Evolutionary conservation across 2,888 invertebrate genomes (phyloP), one percentile per base, ranked within the genome.

Genomic region (Pseudococcus longispinus): DNA sequence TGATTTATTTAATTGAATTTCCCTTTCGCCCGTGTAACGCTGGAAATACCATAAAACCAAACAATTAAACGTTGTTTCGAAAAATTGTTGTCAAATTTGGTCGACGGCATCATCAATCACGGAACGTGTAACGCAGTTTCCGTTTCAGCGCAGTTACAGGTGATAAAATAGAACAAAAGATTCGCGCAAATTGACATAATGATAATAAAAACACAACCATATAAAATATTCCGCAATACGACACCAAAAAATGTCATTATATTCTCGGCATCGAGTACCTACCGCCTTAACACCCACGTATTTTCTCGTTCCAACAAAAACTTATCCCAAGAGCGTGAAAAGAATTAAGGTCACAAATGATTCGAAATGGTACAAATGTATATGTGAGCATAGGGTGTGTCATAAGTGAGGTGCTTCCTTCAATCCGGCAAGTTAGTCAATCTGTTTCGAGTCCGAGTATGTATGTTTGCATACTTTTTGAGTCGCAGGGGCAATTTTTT

Each of bases 311-410:
- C 60, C 9, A 60, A 60, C 60, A 23, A 60, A 37, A 60, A 60
- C 60, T 60, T 60, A 60, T 60, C 60, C 60, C 15, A 55, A 60
- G 9, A 23, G 60, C 60, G 20, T 60, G 20, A 60, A 60, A 60
- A 60, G 60, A 60, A 60, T 60, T 60, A 60, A 60, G 60, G 60
- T 60, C 60, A 11, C 60, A 60, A 60, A 60, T 60, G 13, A 60
- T 60, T 60, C 60, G 11, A 23, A 60, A 60, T 60, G 60, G 11
- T 60, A 60, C 60, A 23, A 60, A 60, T n/a, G 9, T 60, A 60
- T 9, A 37, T 8, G 9, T 37, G 37, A 8, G 9, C 9, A 37
- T 9, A 37, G 37, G 37, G 37, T 37, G 37, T 37, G 5, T 37
- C 37, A 6, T 37, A 37, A 37, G 37, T 37, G 37, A 37, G 37